Conservation (phyloP, 1,140 invertebrate species). For the Macrobrachium rosenbergii region DNA sequence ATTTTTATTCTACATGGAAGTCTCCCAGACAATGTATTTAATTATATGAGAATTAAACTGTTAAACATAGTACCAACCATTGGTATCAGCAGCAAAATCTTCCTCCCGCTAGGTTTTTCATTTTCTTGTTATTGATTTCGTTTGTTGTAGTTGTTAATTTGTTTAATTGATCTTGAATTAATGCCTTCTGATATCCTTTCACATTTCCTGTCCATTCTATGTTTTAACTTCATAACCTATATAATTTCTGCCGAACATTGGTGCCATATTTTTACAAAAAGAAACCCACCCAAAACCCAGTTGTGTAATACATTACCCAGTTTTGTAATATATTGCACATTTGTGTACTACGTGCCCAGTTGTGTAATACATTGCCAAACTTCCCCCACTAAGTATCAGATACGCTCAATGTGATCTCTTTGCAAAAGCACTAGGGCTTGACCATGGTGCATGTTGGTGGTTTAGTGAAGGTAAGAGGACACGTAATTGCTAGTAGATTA, state of each 20-base stretch:
- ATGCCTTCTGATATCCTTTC: conserved; percentile 15
- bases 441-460: conserved; percentile 15
- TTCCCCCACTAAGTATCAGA: conserved; percentile 51
- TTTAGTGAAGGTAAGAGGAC: conserved; percentile 46
- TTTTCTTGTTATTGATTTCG: conserved; percentile 23
- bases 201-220: conserved; percentile 2
- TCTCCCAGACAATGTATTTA: too few species aligned
- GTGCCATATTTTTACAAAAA: conserved; percentile 58
- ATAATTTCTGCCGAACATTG: conserved; percentile 53
- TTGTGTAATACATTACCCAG: not conserved
- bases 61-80: conserved; percentile 15
- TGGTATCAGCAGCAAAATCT: conserved; percentile 39
- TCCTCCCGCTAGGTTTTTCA: not conserved
- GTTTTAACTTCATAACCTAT: conserved; percentile 24
- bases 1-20: not conserved
- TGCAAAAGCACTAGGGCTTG: conserved; percentile 28
- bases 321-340: too few species aligned
- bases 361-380: not conserved
- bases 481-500: too few species aligned
- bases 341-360: too few species aligned
- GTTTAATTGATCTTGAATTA: conserved; percentile 49
- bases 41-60: too few species aligned
- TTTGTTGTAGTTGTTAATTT: conserved; percentile 39
- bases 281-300: conserved; percentile 44
- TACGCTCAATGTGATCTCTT: conserved; percentile 61